Conservation (phyloP, 2,797 vertebrate genomes). For the Euphonia xanthogaster region DNA sequence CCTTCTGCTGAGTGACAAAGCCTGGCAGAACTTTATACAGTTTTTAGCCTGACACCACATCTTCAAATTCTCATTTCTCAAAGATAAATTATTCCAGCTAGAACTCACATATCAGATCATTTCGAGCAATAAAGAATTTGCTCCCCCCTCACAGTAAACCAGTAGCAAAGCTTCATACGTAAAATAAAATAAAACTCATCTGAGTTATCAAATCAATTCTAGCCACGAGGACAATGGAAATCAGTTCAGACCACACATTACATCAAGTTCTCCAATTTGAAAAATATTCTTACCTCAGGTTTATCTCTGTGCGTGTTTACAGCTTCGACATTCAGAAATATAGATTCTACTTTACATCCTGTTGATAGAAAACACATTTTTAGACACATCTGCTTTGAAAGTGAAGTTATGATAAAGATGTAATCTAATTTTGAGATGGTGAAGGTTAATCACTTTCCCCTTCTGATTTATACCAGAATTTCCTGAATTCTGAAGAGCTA, state of each 20-base stretch:
- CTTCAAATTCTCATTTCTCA: not conserved
- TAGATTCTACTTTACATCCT: conserved; percentile 97
- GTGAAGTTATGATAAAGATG: not conserved
- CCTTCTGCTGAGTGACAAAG: not conserved
- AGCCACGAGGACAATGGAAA: not conserved
- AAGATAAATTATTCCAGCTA: not conserved
- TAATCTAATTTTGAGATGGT: not conserved
- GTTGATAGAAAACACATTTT: conserved; percentile 19
- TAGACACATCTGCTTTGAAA: not conserved
- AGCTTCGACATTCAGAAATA: conserved; percentile 91
- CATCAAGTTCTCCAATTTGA: fast-evolving
- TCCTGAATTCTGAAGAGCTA: not conserved
- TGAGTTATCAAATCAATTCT: not conserved
- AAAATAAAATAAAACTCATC: not conserved
- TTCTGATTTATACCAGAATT: not conserved
- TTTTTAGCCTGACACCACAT: not conserved
- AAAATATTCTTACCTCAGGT: conserved; percentile 83
- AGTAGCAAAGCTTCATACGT: not conserved
- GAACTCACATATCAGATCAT: not conserved
- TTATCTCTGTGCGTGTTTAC: conserved; percentile 96
- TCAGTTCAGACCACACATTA: not conserved
- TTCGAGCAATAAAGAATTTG: not conserved
- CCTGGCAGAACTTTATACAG: not conserved
- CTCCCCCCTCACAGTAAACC: not conserved
- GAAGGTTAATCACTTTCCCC: not conserved